Evolutionary conservation across 2,888 invertebrate genomes (phyloP).

Genomic region (Ichneumon xanthorius): DNA sequence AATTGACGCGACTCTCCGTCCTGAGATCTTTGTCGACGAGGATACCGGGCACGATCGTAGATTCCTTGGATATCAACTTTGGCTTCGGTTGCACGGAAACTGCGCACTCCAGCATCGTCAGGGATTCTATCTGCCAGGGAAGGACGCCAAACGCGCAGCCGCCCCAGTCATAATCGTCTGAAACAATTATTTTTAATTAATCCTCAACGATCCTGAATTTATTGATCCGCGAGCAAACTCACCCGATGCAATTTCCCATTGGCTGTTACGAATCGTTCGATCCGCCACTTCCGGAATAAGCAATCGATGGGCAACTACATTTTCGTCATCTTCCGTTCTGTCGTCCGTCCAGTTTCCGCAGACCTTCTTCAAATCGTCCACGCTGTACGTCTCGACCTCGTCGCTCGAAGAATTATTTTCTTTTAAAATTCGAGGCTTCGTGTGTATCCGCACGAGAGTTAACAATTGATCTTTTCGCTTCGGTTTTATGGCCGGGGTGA

Average conservation of each 20-base stretch:
- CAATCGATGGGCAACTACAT: constrained; percentile 11
- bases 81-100: constrained; percentile 55
- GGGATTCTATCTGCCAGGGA: constrained; percentile 84
- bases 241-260: constrained; percentile 77
- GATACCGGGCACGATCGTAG: constrained; percentile 76
- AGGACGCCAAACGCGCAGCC: constrained; percentile 86
- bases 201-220: not conserved
- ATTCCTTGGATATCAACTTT: constrained; percentile 59
- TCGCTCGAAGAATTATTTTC: constrained; percentile 66
- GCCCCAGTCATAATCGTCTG: constrained; percentile 83
- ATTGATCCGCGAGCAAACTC: constrained; percentile 11
- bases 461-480: constrained; percentile 72
- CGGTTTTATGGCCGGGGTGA: constrained; percentile 69
- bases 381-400: constrained; percentile 84
- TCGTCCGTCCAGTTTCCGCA: constrained; percentile 14
- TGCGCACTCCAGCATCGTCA: constrained; percentile 71
- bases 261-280: constrained; percentile 73
- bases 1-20: constrained; percentile 78
- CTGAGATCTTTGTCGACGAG: constrained; percentile 73
- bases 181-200: not conserved
- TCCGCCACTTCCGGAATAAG: constrained; percentile 70
- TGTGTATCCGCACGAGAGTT: constrained; percentile 74
- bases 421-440: constrained; percentile 78
- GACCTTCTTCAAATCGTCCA: constrained; percentile 83
- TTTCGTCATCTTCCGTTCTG: constrained; percentile 6